Base-by-base conservation (phyloP, 1,140 invertebrate species). In the Hirudo medicinalis region DNA sequence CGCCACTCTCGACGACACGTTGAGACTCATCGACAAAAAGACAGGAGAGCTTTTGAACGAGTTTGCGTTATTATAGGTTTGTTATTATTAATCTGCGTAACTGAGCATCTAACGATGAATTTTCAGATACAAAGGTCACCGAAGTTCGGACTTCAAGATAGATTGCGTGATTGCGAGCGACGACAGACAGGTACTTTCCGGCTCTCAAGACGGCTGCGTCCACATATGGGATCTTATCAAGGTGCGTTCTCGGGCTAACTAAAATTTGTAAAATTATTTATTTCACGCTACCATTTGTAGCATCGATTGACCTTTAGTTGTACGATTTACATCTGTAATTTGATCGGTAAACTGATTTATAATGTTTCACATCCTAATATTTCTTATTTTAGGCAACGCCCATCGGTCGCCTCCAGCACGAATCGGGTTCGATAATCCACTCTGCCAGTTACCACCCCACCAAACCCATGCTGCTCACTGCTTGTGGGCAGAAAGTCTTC, bases 211-310 rank as follows among this genome's bases (percentile, higher is more conserved):
- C 78, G 92, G 93, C 0, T 84, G 86, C 77, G 83, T 95, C 4
- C 91, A 89, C 82, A 86, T 89, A 75, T 98, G 92, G 91, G 90
- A 95, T 81, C 82, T 96, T 67, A 86, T 94, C 8, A 87, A 87
- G 74, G 80, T 81, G 8, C 11, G 1, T 25, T 63, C 9, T 13
- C 9, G 1, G 0, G 43, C 15, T 49, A 0, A 67, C 66, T 67
- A 25, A 36, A n/a, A 15, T 11, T 19, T 22, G 19, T 8, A 60
- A 19, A 25, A 25, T 36, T 9, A 43, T 40, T 36, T 36, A 2
- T 3, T 36, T 36, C 6, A 36, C 2, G 32, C 6, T 36, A 3
- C 32, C 6, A 36, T 36, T 6, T 36, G 32, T 36, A 36, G 2
- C 32, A 36, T 36, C n/a, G 32, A 3, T 36, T 3, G 2, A 36